Conservation (phyloP, 2,113 vertebrate species). For the Ursus arctos region DNA sequence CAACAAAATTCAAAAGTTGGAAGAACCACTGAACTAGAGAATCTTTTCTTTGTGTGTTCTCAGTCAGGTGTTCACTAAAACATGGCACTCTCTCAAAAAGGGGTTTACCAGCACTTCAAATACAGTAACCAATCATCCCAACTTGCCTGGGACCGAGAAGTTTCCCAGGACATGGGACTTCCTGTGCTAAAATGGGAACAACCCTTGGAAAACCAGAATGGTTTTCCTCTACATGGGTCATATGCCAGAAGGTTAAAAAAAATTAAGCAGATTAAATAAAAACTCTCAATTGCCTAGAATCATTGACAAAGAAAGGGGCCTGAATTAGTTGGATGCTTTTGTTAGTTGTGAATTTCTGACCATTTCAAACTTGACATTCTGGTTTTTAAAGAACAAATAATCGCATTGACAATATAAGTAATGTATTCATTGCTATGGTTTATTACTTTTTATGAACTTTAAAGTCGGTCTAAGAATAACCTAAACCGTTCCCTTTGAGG, state of each 20-base stretch:
- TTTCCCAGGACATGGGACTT: not conserved
- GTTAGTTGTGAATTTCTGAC: not conserved
- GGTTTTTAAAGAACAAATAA: slow-evolving; percentile 12
- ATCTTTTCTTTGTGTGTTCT: not conserved
- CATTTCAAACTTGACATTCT: not conserved
- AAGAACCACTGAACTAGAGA: not conserved
- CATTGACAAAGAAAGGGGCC: not conserved
- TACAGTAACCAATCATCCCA: not conserved
- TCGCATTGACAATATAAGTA: not conserved
- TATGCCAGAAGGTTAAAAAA: not conserved
- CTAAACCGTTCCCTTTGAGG: not conserved
- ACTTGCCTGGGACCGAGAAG: not conserved
- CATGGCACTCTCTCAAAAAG: not conserved
- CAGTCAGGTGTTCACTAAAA: not conserved
- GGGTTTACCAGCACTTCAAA: not conserved
- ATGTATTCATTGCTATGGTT: not conserved
- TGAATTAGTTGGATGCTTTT: not conserved
- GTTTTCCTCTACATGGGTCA: not conserved
- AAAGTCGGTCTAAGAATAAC: not conserved
- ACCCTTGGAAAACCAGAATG: not conserved
- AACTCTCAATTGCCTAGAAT: not conserved
- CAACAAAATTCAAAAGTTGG: slow-evolving; percentile 28
- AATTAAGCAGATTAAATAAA: not conserved
- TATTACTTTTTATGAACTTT: not conserved
- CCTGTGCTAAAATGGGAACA: not conserved